Base-by-base conservation (phyloP, 1,140 invertebrate species). In the Panagrolaimus sp. region DNA sequence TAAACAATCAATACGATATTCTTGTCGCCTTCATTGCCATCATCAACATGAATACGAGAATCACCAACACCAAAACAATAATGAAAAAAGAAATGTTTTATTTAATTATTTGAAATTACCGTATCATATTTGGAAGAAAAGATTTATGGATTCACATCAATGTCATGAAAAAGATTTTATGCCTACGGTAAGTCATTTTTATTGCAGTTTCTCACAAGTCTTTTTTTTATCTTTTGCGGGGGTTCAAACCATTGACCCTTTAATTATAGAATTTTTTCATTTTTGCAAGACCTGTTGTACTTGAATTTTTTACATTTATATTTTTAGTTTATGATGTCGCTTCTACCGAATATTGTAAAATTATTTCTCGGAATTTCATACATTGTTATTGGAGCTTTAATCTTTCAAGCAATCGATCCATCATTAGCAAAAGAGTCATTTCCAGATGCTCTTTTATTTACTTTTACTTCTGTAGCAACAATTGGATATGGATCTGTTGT, bases 401-500 rank as follows among this genome's bases (percentile, higher is more conserved):
- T 58, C 10, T 58, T 58, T 17, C 52, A 58, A 58, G 15, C 14
- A 26, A 26, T 58, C 5, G 52, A 58, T 14, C 4, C 14, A 12
- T n/a, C 21, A 58, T 26, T 58, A 28, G 15, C 28, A 21, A 28
- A 58, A 1, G 21, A 26, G 4, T 21, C 52, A 28, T 58, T 26
- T 26, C 52, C 21, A 4, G 52, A 58, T 12, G 17, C 17, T 12
- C 17, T 58, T 0, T 28, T 58, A 12, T 58, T 58, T 4, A 28
- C 52, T 12, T 58, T 58, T 58, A 58, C 52, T 12, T 58, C 52
- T 3, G 52, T 58, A 12, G 17, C 52, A 28, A 58, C 52, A 12
- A 58, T 58, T 17, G 52, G 52, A 12, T 58, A 58, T 58, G 52
- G 52, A 0, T 58, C 52, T 8, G 17, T 58, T 17, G 52, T 58